Base-by-base conservation (phyloP, 2,113 vertebrate species). In the Neodon shergylaensis region DNA sequence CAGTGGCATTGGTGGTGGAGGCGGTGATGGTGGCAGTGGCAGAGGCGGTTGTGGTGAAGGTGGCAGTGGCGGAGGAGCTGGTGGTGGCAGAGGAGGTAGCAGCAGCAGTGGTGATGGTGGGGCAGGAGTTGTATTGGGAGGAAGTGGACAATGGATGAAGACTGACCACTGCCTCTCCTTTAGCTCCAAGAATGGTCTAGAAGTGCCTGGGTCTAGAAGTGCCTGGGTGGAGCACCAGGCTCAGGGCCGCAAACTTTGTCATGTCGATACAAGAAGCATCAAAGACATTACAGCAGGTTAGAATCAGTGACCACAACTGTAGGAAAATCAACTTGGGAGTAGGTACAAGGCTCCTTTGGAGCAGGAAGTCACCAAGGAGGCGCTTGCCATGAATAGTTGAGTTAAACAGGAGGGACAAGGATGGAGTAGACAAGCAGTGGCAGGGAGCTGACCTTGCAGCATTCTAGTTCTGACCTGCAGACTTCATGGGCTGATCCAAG, bases 351-450 rank as follows among this genome's bases (percentile, higher is more conserved):
- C 24, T 0, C 21, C 19, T 31, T 13, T 44, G 82, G 52, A 28
- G 26, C 14, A 49, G 36, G 6, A 10, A 12, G 54, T 73, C 86
- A 63, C 39, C 11, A 9, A 83, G 33, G 77, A 93, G 19, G 42
- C 61, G 88, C 47, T n/a, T 49, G 24, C 4, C 2, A 2, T 39
- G n/a, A 76, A 22, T 13, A 10, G 21, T 2, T 47, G 36, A 19
- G 47, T 39, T 76, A 9, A 49, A 47, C 74, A 68, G 21, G 26
- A 42, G 49, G 58, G 8, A 49, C 47, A 5, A 5, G 13, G 52
- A 4, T 5, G 0, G 10, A 0, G 26, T 0, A 44, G 70, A 36
- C 5, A 22, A 4, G 36, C 4, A 0, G 5, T 1, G 22, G 5
- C 0, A 68, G 22, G 22, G 24, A 36, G 68, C 66, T 26, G 47